Conservation (phyloP, 2,888 invertebrate species). For the Drosophila falleni region DNA sequence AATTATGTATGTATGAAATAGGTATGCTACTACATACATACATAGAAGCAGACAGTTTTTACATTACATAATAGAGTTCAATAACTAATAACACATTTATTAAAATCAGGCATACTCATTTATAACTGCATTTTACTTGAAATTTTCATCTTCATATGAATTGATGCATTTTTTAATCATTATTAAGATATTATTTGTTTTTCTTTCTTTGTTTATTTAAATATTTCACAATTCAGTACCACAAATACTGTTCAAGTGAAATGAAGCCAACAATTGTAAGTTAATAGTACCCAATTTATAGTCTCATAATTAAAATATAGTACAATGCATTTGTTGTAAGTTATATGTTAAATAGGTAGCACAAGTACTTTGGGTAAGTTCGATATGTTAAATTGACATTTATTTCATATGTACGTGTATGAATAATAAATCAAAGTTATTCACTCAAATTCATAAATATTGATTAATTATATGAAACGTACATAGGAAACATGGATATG, state of each 20-base stretch:
- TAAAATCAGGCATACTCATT: conserved; percentile 25
- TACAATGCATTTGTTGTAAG: neutral
- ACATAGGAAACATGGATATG: conserved; percentile 19
- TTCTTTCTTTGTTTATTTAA: neutral
- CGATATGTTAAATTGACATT: conserved; percentile 72
- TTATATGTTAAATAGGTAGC: conserved; percentile 35
- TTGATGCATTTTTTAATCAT: conserved; percentile 7
- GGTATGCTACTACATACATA: neutral
- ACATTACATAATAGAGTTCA: conserved; percentile 28
- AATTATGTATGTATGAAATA: neutral
- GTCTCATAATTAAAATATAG: conserved; percentile 23
- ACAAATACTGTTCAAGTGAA: conserved; percentile 3
- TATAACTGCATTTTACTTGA: conserved; percentile 3
- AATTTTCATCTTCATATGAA: conserved; percentile 1
- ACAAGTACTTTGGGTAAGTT: conserved; percentile 47
- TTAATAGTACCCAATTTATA: conserved; percentile 38
- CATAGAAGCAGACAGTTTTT: conserved; percentile 16
- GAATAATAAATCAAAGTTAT: conserved; percentile 4
- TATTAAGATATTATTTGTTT: neutral
- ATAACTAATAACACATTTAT: conserved; percentile 31
- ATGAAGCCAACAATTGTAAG: conserved; percentile 6
- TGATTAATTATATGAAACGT: neutral
- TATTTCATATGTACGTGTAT: conserved; percentile 22
- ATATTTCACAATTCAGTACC: conserved; percentile 25
- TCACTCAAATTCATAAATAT: neutral